Percentiles rank a stretch among this genome's conserved stretches.
These are phyloP conservation scores for Diadumene lineata DNA, from an alignment of 92 coral and sea anemone genomes.

Conservation along the genomic window DNA sequence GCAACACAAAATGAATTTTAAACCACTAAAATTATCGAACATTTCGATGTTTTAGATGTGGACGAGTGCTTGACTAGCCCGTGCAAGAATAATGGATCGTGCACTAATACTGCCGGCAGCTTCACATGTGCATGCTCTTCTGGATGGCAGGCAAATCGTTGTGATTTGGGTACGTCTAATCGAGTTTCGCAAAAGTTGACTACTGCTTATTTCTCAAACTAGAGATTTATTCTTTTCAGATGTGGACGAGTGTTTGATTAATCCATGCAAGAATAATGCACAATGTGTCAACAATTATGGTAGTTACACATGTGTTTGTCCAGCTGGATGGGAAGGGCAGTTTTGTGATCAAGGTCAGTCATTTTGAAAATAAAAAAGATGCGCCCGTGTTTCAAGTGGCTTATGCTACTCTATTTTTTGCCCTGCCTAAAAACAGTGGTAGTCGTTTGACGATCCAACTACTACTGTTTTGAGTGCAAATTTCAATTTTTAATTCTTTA, in stretches of 20 bases:
- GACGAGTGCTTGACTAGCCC: slow-evolving; percentile 21
- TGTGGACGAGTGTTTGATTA: slow-evolving; percentile 17
- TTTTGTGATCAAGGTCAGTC: slow-evolving; percentile 21
- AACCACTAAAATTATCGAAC: too few relatives aligned
- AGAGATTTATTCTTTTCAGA: neutral
- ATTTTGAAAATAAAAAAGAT: neutral
- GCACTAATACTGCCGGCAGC: slow-evolving; percentile 18
- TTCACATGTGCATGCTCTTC: slow-evolving; percentile 9
- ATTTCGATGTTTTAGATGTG: too few relatives aligned
- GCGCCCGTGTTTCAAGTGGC: too few relatives aligned
- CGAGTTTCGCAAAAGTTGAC: neutral
- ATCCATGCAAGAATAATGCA: slow-evolving; percentile 32
- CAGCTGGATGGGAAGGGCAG: slow-evolving; percentile 13
- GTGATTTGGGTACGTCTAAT: slow-evolving; percentile 13
- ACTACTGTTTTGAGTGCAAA: neutral
- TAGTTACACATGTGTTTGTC: slow-evolving; percentile 28
- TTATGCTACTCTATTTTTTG: too few relatives aligned
- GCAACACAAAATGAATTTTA: too few relatives aligned
- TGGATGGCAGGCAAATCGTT: slow-evolving; percentile 15
- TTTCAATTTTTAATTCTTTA: neutral
- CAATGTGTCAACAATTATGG: slow-evolving; percentile 19
- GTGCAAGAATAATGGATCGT: slow-evolving; percentile 20
- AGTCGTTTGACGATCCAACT: too few relatives aligned
- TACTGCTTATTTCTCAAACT: neutral
- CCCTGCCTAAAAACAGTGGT: too few relatives aligned